Conservation (phyloP, 2,113 vertebrate genomes). For the Egretta garzetta region DNA sequence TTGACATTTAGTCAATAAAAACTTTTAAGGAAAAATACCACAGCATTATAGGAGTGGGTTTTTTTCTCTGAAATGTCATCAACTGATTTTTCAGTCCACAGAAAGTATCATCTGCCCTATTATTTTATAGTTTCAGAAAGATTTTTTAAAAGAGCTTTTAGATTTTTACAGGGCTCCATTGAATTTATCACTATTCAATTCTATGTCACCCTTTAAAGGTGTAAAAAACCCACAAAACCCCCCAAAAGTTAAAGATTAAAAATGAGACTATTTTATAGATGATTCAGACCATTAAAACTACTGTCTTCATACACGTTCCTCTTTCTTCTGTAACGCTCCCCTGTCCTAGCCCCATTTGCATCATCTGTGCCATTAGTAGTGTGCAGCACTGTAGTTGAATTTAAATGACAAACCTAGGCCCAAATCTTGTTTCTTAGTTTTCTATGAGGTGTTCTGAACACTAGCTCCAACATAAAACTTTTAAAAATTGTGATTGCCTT, state of each 20-base stretch:
- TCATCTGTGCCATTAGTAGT: background rate
- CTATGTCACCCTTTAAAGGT: background rate
- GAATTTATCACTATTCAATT: background rate
- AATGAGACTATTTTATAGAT: background rate
- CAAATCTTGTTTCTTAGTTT: background rate
- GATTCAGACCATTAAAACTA: background rate
- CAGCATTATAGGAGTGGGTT: background rate
- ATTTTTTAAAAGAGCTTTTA: background rate
- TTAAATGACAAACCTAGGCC: background rate
- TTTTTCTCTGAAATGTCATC: background rate
- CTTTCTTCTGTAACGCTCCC: background rate
- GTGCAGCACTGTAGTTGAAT: background rate
- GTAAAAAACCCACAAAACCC: background rate
- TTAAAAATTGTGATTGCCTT: background rate
- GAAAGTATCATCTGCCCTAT: background rate
- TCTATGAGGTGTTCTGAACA: background rate
- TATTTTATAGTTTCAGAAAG: background rate
- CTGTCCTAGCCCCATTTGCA: accelerated
- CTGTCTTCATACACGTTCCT: background rate
- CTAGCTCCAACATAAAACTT: background rate
- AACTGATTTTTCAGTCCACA: background rate
- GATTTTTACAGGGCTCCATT: background rate
- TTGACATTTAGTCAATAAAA: background rate
- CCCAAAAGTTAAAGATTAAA: background rate
- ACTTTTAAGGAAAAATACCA: background rate